Percentiles rank a stretch among this genome's conserved stretches.
Evolutionary conservation across 2,113 vertebrate species (phyloP).

Genomic region (Archocentrus centrarchus): DNA sequence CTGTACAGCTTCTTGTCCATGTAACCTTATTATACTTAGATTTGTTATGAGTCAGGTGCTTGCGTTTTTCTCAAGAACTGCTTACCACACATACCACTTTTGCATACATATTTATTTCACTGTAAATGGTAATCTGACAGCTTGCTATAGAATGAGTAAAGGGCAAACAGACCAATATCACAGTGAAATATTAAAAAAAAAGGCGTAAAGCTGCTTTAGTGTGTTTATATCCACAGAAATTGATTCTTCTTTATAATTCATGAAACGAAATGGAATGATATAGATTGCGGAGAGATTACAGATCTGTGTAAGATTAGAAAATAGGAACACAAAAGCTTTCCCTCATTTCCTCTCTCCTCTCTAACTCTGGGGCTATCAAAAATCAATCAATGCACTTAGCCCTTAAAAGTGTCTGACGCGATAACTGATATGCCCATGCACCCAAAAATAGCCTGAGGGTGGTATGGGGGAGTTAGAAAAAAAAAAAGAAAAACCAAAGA

Average conservation of each 20-base stretch:
- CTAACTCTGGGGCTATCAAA: slow-evolving; percentile 74
- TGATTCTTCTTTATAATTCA: slow-evolving; percentile 77
- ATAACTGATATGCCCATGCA: slow-evolving; percentile 67
- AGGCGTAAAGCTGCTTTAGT: slow-evolving; percentile 60
- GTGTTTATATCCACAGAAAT: slow-evolving; percentile 70
- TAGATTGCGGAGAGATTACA: slow-evolving; percentile 72
- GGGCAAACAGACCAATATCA: slow-evolving; percentile 1
- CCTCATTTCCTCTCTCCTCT: slow-evolving; percentile 59
- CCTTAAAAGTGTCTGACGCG: slow-evolving; percentile 77
- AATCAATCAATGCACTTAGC: slow-evolving; percentile 82
- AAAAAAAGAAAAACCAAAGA: slow-evolving; percentile 8
- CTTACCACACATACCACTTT: slow-evolving; percentile 8
- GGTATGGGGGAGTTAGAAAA: slow-evolving; percentile 34
- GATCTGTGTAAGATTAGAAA: slow-evolving; percentile 75
- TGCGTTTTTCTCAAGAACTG: slow-evolving; percentile 23
- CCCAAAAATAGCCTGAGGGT: slow-evolving; percentile 72
- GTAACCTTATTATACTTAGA: slow-evolving; percentile 5
- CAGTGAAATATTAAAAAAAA: slow-evolving; percentile 21
- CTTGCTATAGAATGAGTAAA: not conserved
- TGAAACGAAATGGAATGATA: slow-evolving; percentile 70
- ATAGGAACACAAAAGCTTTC: slow-evolving; percentile 73
- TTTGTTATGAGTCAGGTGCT: slow-evolving; percentile 33
- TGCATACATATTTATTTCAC: slow-evolving; percentile 19
- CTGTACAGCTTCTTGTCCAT: not conserved
- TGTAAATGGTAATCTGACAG: slow-evolving; percentile 18